Base-by-base conservation (phyloP, 2,797 vertebrate species). In the Rhabdomys pumilio region DNA sequence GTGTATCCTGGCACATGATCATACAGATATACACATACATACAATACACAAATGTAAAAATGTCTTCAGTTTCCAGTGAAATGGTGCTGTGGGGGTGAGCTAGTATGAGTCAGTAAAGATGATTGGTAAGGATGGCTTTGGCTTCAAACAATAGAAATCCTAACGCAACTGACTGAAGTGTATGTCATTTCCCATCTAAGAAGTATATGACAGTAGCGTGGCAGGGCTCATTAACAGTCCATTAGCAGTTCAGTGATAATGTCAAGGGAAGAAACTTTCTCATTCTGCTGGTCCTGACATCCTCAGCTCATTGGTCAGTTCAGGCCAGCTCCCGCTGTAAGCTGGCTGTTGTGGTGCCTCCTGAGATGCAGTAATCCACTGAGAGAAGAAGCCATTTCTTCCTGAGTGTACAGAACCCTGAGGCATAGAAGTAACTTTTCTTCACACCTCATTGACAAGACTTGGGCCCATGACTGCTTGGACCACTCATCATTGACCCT, bases 71-170 rank as follows among this genome's bases (percentile, higher is more conserved):
- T 69, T 82, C 61, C 0, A 83, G 53, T 41, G 63, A 44, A 80
- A 89, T 72, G 50, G 12, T 93, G 24, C n/a, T 81, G 2, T 76
- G 44, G 85, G 55, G 65, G 24, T 90, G 38, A 86, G 65, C 29
- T 72, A 34, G 77, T 79, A 84, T 87, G 86, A 47, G 61, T 26
- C 20, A 50, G 47, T 47, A 47, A 47, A 47, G 47, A 92, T 55
- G 10, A 76, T 79, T 6, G 19, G 50, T 92, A 90, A 92, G 22
- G 59, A 73, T 61, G 67, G 31, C 38, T 91, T 94, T 53, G 75
- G 82, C 24, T 81, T 95, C 77, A 82, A 80, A 79, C 34, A 85
- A 61, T 50, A 76, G 73, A 76, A 85, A 90, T 91, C 17, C 24
- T 41, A 81, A 8, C 77, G 26, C 22, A 77, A 47, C 34, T 91